Percentiles rank a stretch among this genome's conserved stretches.
These are phyloP conservation scores for Falcaria lacertinaria DNA, from an alignment of 2,888 invertebrate species.

Conservation along the genomic window DNA sequence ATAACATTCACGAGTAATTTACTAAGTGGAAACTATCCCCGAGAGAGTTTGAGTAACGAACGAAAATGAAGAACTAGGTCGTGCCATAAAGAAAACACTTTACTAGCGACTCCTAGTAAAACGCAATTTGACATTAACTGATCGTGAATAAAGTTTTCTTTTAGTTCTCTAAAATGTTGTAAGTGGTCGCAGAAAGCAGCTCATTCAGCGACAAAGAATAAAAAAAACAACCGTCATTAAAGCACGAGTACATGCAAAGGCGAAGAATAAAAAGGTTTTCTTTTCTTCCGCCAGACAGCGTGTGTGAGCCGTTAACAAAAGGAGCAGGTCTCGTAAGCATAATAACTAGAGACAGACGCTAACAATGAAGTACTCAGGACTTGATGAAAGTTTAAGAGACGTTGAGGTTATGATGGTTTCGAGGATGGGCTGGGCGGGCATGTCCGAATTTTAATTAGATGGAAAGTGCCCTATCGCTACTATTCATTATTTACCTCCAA, in stretches of 20 bases:
- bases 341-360: constrained; percentile 46
- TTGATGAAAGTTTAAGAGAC: constrained; percentile 54
- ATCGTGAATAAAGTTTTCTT: neutral
- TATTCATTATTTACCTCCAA: too few species aligned
- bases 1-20: too few species aligned
- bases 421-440: too few species aligned
- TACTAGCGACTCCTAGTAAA: too few species aligned
- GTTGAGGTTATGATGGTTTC: too few species aligned
- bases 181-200: constrained; percentile 2
- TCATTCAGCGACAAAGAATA: constrained; percentile 11
- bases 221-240: constrained; percentile 32
- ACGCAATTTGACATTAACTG: neutral
- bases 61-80: too few species aligned
- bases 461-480: too few species aligned
- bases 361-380: constrained; percentile 54
- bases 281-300: constrained; percentile 32
- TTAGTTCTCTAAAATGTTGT: neutral
- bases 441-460: too few species aligned
- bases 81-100: too few species aligned
- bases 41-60: too few species aligned
- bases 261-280: constrained; percentile 39
- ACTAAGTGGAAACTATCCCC: too few species aligned
- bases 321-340: constrained; percentile 47
- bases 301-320: constrained; percentile 45
- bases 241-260: constrained; percentile 23